Conservation (phyloP, 92 coral and sea anemone species). For the Porites lobata region DNA sequence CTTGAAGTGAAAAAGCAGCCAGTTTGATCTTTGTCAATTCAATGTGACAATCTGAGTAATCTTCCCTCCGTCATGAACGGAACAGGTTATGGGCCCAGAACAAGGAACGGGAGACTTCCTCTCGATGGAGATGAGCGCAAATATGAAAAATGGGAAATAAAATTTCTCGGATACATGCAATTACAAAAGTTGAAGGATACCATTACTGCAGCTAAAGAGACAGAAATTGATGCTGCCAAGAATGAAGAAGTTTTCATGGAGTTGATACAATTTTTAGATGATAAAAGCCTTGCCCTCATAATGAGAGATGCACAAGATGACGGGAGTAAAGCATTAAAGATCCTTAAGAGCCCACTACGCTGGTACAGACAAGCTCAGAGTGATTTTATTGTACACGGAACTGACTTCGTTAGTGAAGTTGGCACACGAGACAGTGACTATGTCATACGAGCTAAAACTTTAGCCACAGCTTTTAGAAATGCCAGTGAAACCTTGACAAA, state of each 20-base stretch:
- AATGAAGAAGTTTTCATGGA: slow-evolving; percentile 59
- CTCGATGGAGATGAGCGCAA: slow-evolving; percentile 66
- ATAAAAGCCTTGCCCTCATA: slow-evolving; percentile 42
- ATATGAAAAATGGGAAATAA: slow-evolving; percentile 60
- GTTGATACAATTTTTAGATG: background rate
- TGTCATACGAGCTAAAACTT: slow-evolving; percentile 54
- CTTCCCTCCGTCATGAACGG: slow-evolving; percentile 34
- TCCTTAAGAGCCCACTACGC: slow-evolving; percentile 50
- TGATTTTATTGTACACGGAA: slow-evolving; percentile 50
- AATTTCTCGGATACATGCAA: slow-evolving; percentile 20
- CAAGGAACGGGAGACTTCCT: slow-evolving; percentile 37
- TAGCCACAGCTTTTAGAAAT: slow-evolving; percentile 50
- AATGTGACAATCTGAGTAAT: too few relatives aligned
- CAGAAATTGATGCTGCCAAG: background rate
- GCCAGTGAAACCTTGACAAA: slow-evolving; percentile 52
- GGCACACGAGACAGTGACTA: slow-evolving; percentile 44
- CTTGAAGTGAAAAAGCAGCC: too few relatives aligned
- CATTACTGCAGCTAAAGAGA: slow-evolving; percentile 6
- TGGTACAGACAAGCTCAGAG: slow-evolving; percentile 40
- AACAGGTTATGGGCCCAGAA: slow-evolving; percentile 75
- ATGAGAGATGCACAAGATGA: slow-evolving; percentile 40
- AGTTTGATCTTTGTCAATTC: too few relatives aligned
- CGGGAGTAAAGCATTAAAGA: slow-evolving; percentile 11
- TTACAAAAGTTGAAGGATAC: slow-evolving; percentile 38
- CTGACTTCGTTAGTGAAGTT: slow-evolving; percentile 45